These are phyloP conservation scores for Macaria liturata DNA, from an alignment of 2,888 invertebrate species.

Conservation along the genomic window DNA sequence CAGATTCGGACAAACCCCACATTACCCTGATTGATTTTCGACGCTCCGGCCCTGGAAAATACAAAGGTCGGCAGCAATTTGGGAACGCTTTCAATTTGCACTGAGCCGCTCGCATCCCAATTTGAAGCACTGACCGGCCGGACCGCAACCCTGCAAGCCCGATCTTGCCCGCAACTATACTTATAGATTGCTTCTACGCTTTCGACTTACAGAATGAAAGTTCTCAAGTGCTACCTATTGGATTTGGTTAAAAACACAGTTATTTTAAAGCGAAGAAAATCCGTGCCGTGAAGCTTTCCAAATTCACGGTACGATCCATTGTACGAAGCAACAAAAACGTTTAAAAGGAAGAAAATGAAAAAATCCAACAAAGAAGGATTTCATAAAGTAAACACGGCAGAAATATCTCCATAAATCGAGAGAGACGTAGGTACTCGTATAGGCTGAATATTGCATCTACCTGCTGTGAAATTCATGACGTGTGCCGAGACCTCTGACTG, in stretches of 20 bases:
- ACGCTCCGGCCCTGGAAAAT: slow-evolving; percentile 62
- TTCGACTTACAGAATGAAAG: not conserved
- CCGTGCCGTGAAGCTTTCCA: too few relatives aligned
- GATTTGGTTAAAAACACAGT: too few relatives aligned
- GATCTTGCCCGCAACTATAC: slow-evolving; percentile 28
- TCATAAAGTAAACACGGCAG: slow-evolving; percentile 31
- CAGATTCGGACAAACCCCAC: slow-evolving; percentile 71
- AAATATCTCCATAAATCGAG: slow-evolving; percentile 37
- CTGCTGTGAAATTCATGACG: slow-evolving; percentile 73
- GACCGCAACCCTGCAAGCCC: slow-evolving; percentile 33
- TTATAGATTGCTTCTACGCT: slow-evolving; percentile 11
- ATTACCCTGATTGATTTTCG: slow-evolving; percentile 80
- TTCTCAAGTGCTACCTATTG: too few relatives aligned
- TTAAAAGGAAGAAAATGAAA: slow-evolving; percentile 7
- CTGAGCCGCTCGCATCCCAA: slow-evolving; percentile 66
- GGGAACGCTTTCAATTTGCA: slow-evolving; percentile 76
- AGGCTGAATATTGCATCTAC: slow-evolving; percentile 57
- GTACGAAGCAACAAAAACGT: slow-evolving; percentile 6
- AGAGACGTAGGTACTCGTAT: slow-evolving; percentile 36
- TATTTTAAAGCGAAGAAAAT: too few relatives aligned
- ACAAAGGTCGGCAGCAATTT: slow-evolving; percentile 76
- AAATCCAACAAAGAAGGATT: slow-evolving; percentile 26
- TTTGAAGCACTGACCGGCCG: slow-evolving; percentile 59
- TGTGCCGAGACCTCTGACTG: slow-evolving; percentile 64
- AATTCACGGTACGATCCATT: slow-evolving; percentile 2